phyloP scores from a whole-genome alignment of 1,140 invertebrate genomes.

The Cherax destructor region DNA sequence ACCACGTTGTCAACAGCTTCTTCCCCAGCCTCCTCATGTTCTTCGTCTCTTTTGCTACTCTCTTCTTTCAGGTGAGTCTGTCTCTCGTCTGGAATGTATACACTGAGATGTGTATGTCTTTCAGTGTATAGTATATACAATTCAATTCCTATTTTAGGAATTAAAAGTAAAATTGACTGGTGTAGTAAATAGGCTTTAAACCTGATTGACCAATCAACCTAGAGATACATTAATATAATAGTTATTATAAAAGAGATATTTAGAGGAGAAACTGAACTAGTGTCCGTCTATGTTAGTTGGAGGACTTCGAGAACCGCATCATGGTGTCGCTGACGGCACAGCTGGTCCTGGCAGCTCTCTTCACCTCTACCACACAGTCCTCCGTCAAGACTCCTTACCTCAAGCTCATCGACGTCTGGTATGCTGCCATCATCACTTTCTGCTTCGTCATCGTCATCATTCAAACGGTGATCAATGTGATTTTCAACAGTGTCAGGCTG shows the following conservation, averaged over 20 bases:
- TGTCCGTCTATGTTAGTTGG: slow-evolving; percentile 11
- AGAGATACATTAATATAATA: too few relatives aligned
- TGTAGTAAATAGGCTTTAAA: too few relatives aligned
- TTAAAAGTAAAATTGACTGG: too few relatives aligned
- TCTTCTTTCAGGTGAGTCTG: slow-evolving; percentile 44
- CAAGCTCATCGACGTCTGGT: slow-evolving; percentile 69
- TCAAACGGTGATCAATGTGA: slow-evolving; percentile 45
- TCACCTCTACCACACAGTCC: slow-evolving; percentile 65
- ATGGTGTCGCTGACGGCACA: slow-evolving; percentile 61
- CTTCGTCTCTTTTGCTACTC: slow-evolving; percentile 17
- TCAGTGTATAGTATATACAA: too few relatives aligned
- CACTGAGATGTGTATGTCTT: too few relatives aligned
- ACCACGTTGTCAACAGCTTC: slow-evolving; percentile 56
- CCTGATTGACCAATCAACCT: too few relatives aligned
- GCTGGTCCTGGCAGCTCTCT: slow-evolving; percentile 56
- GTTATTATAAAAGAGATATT: too few relatives aligned
- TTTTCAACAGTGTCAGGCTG: not conserved
- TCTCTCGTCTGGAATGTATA: too few relatives aligned
- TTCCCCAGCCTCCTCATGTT: slow-evolving; percentile 39
- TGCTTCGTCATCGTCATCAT: slow-evolving; percentile 64
- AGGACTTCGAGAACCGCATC: slow-evolving; percentile 68
- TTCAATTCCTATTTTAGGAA: too few relatives aligned
- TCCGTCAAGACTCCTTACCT: slow-evolving; percentile 66
- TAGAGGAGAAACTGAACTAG: not conserved
- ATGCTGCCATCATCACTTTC: slow-evolving; percentile 62